These are phyloP conservation scores for Zygogramma bicolorata DNA, from an alignment of 2,888 invertebrate species.

Conservation along the genomic window DNA sequence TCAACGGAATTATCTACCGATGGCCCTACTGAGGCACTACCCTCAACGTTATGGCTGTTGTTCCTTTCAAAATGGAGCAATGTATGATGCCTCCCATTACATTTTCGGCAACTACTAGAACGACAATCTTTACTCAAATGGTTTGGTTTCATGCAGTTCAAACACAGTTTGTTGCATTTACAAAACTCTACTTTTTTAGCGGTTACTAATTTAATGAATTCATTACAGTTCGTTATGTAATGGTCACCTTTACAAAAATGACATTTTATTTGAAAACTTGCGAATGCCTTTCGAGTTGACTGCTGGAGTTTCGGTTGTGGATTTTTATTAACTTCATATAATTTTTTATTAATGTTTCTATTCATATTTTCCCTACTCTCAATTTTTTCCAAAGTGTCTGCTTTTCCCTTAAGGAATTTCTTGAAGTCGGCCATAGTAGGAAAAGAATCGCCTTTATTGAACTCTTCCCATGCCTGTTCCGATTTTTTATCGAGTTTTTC, in stretches of 20 bases:
- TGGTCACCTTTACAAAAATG: conserved; percentile 1
- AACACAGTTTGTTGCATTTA: not conserved
- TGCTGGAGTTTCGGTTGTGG: not conserved
- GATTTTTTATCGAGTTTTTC: too few species aligned
- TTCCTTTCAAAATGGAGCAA: conserved; percentile 7
- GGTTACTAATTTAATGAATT: not conserved
- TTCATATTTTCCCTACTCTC: too few species aligned
- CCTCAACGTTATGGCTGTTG: not conserved
- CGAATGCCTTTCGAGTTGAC: not conserved
- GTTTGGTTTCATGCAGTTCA: conserved; percentile 9
- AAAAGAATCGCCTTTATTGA: not conserved
- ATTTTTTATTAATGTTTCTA: too few species aligned
- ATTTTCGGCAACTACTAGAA: not conserved
- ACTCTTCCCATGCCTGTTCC: conserved; percentile 18
- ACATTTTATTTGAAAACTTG: conserved; percentile 4
- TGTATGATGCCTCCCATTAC: conserved; percentile 9
- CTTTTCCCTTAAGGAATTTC: too few species aligned
- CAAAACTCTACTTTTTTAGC: not conserved
- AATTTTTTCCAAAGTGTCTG: too few species aligned
- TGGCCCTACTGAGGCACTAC: too few species aligned
- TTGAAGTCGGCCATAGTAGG: too few species aligned
- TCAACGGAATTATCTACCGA: not conserved
- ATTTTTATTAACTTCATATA: not conserved
- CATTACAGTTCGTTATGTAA: conserved; percentile 5
- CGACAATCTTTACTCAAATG: conserved; percentile 13